phyloP scores from a whole-genome alignment of 2,797 vertebrate species.

The Catostomus latipinnis region DNA sequence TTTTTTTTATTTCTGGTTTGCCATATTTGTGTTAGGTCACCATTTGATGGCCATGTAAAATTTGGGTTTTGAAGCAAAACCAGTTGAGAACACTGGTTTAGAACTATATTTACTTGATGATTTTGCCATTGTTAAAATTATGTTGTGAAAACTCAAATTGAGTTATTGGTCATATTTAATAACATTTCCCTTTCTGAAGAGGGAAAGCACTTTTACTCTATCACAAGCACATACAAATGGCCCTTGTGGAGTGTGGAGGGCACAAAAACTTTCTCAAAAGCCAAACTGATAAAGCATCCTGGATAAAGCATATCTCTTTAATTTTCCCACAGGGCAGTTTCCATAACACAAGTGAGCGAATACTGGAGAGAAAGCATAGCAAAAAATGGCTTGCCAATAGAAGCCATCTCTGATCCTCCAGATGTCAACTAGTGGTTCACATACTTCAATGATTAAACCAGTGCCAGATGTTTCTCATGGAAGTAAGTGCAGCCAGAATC shows the following conservation, averaged over 20 bases:
- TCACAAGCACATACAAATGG: too few species aligned
- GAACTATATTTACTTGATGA: too few species aligned
- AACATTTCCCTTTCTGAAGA: too few species aligned
- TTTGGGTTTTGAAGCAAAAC: not conserved
- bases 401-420: constrained; percentile 50
- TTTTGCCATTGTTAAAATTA: too few species aligned
- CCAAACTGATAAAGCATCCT: not conserved
- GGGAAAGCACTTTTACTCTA: too few species aligned
- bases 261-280: constrained; percentile 36
- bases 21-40: not conserved
- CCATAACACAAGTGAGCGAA: constrained; percentile 20
- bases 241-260: not conserved
- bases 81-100: not conserved
- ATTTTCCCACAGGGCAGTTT: constrained; percentile 46
- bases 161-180: too few species aligned
- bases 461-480: constrained; percentile 65
- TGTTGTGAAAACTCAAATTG: too few species aligned
- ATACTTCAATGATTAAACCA: constrained; percentile 50
- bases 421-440: constrained; percentile 56
- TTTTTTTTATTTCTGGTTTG: not conserved
- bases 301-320: constrained; percentile 8
- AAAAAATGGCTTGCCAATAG: constrained; percentile 46
- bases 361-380: constrained; percentile 27
- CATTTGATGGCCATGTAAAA: not conserved
- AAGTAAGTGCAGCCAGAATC: constrained; percentile 52